phyloP scores from a whole-genome alignment of 2,797 vertebrate species.

The Chaetodon trifasciatus region DNA sequence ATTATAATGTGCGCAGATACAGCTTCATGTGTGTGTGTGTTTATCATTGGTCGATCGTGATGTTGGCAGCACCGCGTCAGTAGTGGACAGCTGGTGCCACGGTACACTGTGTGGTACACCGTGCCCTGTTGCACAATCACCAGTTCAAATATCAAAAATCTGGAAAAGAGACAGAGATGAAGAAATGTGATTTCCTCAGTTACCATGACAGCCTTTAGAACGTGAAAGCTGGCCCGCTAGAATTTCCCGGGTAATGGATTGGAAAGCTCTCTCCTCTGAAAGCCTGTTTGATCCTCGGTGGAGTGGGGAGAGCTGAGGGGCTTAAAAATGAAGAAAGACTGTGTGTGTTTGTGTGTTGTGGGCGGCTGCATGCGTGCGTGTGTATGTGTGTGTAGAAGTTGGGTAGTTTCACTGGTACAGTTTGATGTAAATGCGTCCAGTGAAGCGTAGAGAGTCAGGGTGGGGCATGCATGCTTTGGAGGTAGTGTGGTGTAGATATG shows the following conservation, averaged over 20 bases:
- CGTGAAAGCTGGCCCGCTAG: slow-evolving; percentile 51
- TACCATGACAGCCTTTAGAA: slow-evolving; percentile 69
- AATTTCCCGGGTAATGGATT: slow-evolving; percentile 75
- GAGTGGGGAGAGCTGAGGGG: slow-evolving; percentile 56
- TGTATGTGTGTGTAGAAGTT: slow-evolving; percentile 15
- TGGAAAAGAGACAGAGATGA: slow-evolving; percentile 47
- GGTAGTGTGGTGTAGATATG: not conserved
- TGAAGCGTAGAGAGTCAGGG: slow-evolving; percentile 35
- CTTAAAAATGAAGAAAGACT: slow-evolving; percentile 54
- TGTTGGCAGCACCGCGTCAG: slow-evolving; percentile 45
- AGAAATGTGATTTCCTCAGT: slow-evolving; percentile 64
- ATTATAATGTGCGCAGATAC: slow-evolving; percentile 7
- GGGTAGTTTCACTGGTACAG: slow-evolving; percentile 34
- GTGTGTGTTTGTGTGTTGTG: slow-evolving; percentile 2
- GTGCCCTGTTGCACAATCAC: slow-evolving; percentile 55
- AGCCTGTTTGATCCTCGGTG: slow-evolving; percentile 74
- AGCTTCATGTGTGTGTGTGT: slow-evolving; percentile 5
- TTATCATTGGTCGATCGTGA: slow-evolving; percentile 18
- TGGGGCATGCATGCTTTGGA: slow-evolving; percentile 18
- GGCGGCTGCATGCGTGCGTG: not conserved
- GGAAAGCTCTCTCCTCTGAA: slow-evolving; percentile 72
- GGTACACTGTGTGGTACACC: slow-evolving; percentile 21
- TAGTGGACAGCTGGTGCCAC: slow-evolving; percentile 66
- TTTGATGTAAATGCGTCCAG: slow-evolving; percentile 45
- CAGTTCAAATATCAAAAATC: slow-evolving; percentile 71